Base-by-base conservation (phyloP, 2,113 vertebrate species). In the Phrynosoma blainvillii region DNA sequence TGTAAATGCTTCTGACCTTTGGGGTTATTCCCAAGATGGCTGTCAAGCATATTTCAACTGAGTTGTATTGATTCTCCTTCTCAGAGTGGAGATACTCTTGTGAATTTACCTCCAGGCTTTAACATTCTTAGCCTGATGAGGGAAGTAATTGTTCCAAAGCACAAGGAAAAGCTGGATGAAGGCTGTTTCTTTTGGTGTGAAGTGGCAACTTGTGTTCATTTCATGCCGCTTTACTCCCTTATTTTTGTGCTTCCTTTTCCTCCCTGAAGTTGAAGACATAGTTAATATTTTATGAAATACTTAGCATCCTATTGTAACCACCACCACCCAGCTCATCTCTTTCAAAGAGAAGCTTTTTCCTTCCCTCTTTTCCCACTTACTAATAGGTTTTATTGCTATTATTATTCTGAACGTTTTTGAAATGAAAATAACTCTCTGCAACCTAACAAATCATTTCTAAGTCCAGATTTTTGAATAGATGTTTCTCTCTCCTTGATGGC, bases 141-240 rank as follows among this genome's bases (percentile, higher is more conserved):
- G 9, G 71, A 59, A 78, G 16, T 56, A 77, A 88, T 5, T 0
- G 0, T 73, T 65, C 18, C 88, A 70, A 70, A 30, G n/a, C 20
- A 14, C 6, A n/a, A 85, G 16, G 54, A 47, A 56, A 78, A 88
- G 23, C 27, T 18, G 81, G 66, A 47, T 82, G 82, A 62, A 68
- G 54, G 5, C 79, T 78, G 27, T 2, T 1, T 89, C 36, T 90
- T 83, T 89, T 79, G 77, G 82, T 90, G 90, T 83, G 89, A 82
- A 95, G 83, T 77, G 84, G 62, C 47, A 82, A 56, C 71, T 36
- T 56, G 13, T 36, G 23, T 52, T 56, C 25, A 9, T 42, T 62
- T 47, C 30, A 27, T 83, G 32, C 32, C 65, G 1, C 18, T 84
- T 78, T 47, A 54, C 52, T 71, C n/a, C 3, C 12, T 42, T 36